Percentiles rank a stretch among this genome's conserved stretches.
Conservation (phyloP, 2,797 vertebrate species). For the Micromesistius poutassou region DNA sequence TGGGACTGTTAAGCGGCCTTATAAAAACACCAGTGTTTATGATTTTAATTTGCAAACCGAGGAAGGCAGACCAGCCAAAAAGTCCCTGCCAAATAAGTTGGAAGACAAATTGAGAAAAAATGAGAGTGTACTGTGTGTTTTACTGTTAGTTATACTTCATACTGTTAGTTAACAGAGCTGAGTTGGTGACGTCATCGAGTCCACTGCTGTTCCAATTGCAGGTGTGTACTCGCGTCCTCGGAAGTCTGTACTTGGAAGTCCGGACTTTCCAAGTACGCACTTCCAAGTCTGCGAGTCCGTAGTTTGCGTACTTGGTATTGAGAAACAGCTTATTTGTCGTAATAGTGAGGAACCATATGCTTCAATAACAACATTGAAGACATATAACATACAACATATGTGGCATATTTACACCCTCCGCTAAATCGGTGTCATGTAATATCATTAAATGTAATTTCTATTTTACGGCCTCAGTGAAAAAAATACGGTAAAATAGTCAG, state of each 20-base stretch:
- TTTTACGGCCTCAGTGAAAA: conserved; percentile 13
- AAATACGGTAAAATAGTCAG: conserved; percentile 21
- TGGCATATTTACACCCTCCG: too few species aligned
- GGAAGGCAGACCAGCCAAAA: background rate
- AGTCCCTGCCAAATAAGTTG: background rate
- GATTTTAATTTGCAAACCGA: background rate
- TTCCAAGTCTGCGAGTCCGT: too few species aligned
- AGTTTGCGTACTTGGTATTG: too few species aligned
- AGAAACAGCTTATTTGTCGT: too few species aligned
- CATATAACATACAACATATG: background rate
- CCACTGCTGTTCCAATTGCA: too few species aligned
- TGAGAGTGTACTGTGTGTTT: background rate
- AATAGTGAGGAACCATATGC: background rate
- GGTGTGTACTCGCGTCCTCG: too few species aligned
- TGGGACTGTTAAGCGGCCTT: background rate
- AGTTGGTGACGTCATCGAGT: too few species aligned
- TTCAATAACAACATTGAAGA: background rate
- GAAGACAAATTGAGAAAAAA: background rate
- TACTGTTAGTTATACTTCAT: too few species aligned
- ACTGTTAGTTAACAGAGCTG: too few species aligned
- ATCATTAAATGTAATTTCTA: conserved; percentile 12
- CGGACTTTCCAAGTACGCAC: too few species aligned
- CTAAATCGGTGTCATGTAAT: background rate
- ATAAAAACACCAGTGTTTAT: background rate
- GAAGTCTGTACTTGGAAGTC: too few species aligned